phyloP scores from a whole-genome alignment of 2,113 vertebrate genomes.

The Fulica atra region DNA sequence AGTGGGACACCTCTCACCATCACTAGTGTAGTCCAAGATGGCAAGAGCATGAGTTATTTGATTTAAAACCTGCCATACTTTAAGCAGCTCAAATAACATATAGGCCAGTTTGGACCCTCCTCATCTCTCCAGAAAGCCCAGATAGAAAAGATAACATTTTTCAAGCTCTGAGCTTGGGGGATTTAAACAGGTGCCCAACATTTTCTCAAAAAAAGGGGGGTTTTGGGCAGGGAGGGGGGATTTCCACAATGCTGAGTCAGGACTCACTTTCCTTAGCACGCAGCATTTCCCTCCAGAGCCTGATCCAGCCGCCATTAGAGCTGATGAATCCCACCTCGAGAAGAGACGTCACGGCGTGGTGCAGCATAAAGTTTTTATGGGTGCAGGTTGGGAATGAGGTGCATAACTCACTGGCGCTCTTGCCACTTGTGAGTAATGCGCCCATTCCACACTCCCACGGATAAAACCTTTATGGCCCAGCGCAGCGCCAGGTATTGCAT shows the following conservation, averaged over 20 bases:
- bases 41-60: background rate
- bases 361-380: conserved; percentile 66
- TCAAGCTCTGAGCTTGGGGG: background rate
- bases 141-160: background rate
- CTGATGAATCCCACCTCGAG: conserved; percentile 13
- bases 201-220: background rate
- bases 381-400: conserved; percentile 10
- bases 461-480: conserved; percentile 69
- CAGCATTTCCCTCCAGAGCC: background rate
- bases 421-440: conserved; percentile 62
- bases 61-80: background rate
- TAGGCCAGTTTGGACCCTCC: background rate
- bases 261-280: background rate
- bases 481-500: background rate
- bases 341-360: background rate
- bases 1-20: background rate
- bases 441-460: conserved; percentile 38
- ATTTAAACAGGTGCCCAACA: rapidly evolving
- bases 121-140: background rate
- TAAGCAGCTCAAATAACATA: background rate
- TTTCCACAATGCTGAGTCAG: conserved; percentile 45
- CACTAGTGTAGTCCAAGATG: background rate
- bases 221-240: too few species aligned
- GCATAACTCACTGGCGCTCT: conserved; percentile 40
- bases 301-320: background rate